Evolutionary conservation across 2,888 invertebrate species (phyloP).

Genomic region (Ferdinandea cuprea): DNA sequence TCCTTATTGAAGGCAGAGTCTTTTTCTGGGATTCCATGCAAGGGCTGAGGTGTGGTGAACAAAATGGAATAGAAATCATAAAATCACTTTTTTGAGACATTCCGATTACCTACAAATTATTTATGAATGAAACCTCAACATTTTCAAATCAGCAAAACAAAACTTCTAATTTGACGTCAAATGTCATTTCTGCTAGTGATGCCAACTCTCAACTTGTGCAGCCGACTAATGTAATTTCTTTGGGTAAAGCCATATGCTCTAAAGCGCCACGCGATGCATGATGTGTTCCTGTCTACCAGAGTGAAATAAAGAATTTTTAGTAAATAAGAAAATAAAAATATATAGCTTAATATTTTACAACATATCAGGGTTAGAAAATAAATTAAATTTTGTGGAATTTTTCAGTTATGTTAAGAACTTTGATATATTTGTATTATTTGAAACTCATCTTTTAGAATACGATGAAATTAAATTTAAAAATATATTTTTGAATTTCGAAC

Average conservation of each 20-base stretch:
- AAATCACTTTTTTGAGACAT: slow-evolving; percentile 26
- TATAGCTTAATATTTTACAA: slow-evolving; percentile 8
- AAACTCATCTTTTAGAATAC: no score
- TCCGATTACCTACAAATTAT: slow-evolving; percentile 1
- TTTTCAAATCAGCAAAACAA: no score
- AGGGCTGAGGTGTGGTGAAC: slow-evolving; percentile 27
- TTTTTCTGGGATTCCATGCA: slow-evolving; percentile 20
- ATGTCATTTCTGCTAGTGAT: slow-evolving; percentile 5
- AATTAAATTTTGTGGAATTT: slow-evolving; percentile 6
- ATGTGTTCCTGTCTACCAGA: no score
- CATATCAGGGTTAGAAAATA: slow-evolving; percentile 22
- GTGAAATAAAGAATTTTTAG: slow-evolving; percentile 2
- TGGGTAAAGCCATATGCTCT: neutral
- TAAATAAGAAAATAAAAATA: neutral
- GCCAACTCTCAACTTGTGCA: neutral
- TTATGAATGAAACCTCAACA: slow-evolving; percentile 6
- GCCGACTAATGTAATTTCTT: no score
- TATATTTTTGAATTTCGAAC: no score
- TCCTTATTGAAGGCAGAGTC: neutral
- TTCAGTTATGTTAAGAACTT: no score
- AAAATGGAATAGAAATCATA: slow-evolving; percentile 9
- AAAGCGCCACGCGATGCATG: neutral
- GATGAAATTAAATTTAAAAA: no score
- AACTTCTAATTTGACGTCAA: slow-evolving; percentile 9
- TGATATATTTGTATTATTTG: no score